Evolutionary conservation across 2,888 invertebrate species (phyloP), one percentile per base, ranked within the genome.

Genomic region (Drosophila cognata): DNA sequence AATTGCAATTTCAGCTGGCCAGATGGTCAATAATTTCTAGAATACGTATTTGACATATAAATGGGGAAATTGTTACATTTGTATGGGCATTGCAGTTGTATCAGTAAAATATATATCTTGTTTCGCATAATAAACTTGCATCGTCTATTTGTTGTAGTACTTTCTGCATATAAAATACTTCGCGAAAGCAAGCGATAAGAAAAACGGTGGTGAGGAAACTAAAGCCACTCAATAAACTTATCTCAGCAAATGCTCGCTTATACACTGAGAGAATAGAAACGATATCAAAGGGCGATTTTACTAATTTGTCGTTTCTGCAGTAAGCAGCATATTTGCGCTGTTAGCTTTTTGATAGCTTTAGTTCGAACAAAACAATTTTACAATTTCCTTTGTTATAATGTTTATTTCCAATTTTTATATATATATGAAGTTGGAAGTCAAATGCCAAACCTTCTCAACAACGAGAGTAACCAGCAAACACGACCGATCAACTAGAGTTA

Each of bases 1-100:
- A 1, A 3, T 0, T 79, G 75, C 2, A 25, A 43, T 0, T 72
- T 78, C 4, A 59, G 25, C 2, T 87, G 82, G 87, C 73, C 75
- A 21, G 59, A 57, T 2, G 84, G 71, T 1, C 67, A 82, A 59
- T 82, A 64, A 41, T 21, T 21, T 21, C 21, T 4, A 3, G 7
- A 46, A 43, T 43, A 21, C 3, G 1, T 21, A 21, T 41, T 4
- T 18, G 18, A 38, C 18, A 38, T 38, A 1, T 18, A 41, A 41
- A 41, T n/a, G 38, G 4, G 0, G 3, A 8, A 41, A 41, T 43
- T 6, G 11, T 11, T 11, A 11, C 0, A 21, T 43, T 43, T 43
- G 4, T 16, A 36, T 16, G 36, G 13, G 2, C 4, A 5, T n/a
- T 41, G 4, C 0, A 5, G 18, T 38, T n/a, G 4, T 10, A n/a